Percentiles rank a stretch among this genome's conserved stretches.
These are phyloP conservation scores for Phengaris arion DNA, from an alignment of 2,888 invertebrate species.

Conservation along the genomic window DNA sequence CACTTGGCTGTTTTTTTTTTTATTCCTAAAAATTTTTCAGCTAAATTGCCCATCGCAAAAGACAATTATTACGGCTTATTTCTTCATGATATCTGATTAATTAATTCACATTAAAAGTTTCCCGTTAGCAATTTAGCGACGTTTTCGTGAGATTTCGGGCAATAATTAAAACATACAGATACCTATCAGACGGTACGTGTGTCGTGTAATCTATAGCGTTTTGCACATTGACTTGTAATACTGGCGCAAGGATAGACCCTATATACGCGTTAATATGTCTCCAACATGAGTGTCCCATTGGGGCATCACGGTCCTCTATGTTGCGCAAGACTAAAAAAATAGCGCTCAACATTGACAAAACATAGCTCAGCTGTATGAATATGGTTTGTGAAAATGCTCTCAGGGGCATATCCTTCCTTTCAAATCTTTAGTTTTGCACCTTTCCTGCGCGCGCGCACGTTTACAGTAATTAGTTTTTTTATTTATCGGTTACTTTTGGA, in stretches of 20 bases:
- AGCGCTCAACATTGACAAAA: no score
- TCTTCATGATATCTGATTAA: conserved; percentile 1
- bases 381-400: no score
- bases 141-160: conserved; percentile 8
- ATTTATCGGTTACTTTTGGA: not conserved
- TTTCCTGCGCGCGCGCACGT: conserved; percentile 14
- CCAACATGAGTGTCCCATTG: not conserved
- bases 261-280: not conserved
- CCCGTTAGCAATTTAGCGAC: conserved; percentile 2
- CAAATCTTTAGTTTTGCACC: not conserved
- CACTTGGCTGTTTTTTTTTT: not conserved
- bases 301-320: no score
- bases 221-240: conserved; percentile 7
- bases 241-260: not conserved
- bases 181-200: not conserved
- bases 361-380: no score
- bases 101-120: conserved; percentile 13
- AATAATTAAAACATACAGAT: conserved; percentile 11
- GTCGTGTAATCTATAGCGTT: conserved; percentile 18
- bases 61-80: not conserved
- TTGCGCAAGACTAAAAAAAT: no score
- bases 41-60: not conserved
- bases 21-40: not conserved
- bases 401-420: not conserved
- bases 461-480: conserved; percentile 1